Base-by-base conservation (phyloP, 2,888 invertebrate species). In the Cosmia pyralina region DNA sequence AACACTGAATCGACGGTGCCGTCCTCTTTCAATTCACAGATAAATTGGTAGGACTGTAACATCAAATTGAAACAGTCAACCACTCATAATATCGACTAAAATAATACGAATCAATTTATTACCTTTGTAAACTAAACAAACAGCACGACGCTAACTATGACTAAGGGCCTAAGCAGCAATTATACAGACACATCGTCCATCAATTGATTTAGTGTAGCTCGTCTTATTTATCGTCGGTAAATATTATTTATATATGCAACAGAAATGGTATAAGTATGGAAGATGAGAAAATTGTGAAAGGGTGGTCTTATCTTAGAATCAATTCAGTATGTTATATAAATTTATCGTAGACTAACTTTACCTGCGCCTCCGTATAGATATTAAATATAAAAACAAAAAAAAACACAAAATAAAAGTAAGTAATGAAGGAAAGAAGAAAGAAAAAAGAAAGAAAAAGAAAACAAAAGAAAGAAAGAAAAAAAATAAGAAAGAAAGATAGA, bases 131-230 rank as follows among this genome's bases (percentile, higher is more conserved):
- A 65, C 46, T 52, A 81, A 70, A 77, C 66, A 76, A 78, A 78
- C 62, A 87, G 72, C 72, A 74, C 66, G 70, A 83, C 77, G 69
- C 68, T 67, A 34, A 68, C 65, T 65, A 67, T 69, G 75, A 80
- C 34, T 55, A 66, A 66, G 69, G 75, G 63, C 69, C 75, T 82
- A 80, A 83, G 85, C 81, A 82, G 92, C 90, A 93, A 93, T 93
- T 92, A 93, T 81, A 68, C 80, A 58, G 93, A 92, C 93, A 89
- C 85, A 90, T 86, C 92, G 88, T 93, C 89, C 92, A 92, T 93
- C 93, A 92, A 93, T 93, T 93, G 93, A 94, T 93, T 93, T 94
- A 93, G 85, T 88, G 80, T 77, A 82, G 60, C 78, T 69, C 70
- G 71, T 82, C 80, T 88, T 91, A 93, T 92, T 92, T 92, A 93